phyloP scores from a whole-genome alignment of 2,797 vertebrate genomes.

The Pterois miles region DNA sequence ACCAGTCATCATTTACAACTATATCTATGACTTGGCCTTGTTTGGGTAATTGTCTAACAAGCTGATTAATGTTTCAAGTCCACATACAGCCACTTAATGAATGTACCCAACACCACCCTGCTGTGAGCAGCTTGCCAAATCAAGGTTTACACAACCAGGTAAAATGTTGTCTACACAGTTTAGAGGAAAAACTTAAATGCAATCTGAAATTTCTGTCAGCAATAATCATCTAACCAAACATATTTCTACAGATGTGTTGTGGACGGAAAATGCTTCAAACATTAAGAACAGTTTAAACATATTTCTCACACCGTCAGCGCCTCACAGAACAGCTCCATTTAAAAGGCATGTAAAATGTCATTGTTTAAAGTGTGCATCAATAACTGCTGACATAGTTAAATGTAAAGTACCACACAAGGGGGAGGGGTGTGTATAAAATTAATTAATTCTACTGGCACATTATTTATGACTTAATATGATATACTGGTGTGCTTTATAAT shows the following conservation, averaged over 20 bases:
- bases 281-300: not conserved
- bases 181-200: not conserved
- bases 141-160: not conserved
- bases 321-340: slow-evolving; percentile 58
- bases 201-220: not conserved
- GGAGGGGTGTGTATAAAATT: slow-evolving; percentile 77
- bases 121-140: not conserved
- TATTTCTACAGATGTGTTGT: not conserved
- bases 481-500: slow-evolving; percentile 84
- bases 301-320: slow-evolving; percentile 19
- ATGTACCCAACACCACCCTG: not conserved
- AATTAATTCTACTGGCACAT: slow-evolving; percentile 83
- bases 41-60: slow-evolving; percentile 13
- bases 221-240: not conserved
- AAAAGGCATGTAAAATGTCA: slow-evolving; percentile 78
- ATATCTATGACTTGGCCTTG: not conserved
- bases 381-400: slow-evolving; percentile 86
- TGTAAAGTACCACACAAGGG: slow-evolving; percentile 76
- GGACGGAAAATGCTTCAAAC: not conserved
- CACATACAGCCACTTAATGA: not conserved
- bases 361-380: slow-evolving; percentile 83
- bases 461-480: slow-evolving; percentile 88
- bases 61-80: slow-evolving; percentile 8
- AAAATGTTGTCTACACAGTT: not conserved
- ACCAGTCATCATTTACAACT: not conserved